Conservation (phyloP, 2,797 vertebrate species). For the Nannoperca australis region DNA sequence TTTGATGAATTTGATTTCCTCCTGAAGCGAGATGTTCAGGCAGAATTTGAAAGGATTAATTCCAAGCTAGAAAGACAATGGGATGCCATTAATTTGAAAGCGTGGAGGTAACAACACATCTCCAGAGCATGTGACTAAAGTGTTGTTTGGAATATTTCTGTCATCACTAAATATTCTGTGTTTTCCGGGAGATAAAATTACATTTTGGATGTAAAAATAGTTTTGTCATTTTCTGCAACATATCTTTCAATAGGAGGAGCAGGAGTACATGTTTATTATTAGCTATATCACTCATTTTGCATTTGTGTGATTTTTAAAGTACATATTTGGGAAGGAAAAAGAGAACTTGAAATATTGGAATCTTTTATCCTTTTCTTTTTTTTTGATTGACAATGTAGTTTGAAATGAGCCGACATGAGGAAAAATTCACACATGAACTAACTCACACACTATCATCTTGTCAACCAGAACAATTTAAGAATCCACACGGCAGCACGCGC, state of each 20-base stretch:
- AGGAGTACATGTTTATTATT: neutral
- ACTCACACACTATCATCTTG: neutral
- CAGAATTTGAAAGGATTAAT: neutral
- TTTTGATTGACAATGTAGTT: neutral
- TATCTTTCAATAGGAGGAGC: neutral
- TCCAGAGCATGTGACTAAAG: neutral
- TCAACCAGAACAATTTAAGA: neutral
- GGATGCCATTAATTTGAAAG: neutral
- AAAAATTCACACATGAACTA: conserved; percentile 3
- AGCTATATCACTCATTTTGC: neutral
- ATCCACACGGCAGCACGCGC: neutral
- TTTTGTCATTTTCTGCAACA: neutral
- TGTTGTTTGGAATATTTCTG: neutral
- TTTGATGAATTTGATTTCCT: conserved; percentile 13
- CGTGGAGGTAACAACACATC: neutral
- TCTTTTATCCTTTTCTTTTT: neutral
- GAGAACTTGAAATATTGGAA: neutral
- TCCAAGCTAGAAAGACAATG: neutral
- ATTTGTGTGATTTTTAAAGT: neutral
- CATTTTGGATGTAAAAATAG: neutral
- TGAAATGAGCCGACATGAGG: neutral
- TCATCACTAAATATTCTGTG: neutral
- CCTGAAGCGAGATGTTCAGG: conserved; percentile 1
- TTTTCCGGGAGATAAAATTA: neutral
- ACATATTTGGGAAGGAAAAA: neutral